Conservation (phyloP, 2,888 invertebrate genomes). For the Fragum fragum region DNA sequence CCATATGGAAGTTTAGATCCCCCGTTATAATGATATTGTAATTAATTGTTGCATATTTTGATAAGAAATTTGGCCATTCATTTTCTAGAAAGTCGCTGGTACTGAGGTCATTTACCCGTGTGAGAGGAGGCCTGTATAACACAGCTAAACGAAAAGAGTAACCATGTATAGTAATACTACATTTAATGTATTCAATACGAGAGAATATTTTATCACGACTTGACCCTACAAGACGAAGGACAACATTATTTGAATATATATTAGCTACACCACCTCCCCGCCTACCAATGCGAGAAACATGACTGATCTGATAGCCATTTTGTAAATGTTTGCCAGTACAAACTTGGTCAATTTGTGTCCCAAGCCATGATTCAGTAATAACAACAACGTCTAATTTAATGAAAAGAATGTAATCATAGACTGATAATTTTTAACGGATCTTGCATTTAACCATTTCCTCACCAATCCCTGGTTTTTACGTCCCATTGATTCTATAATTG, state of each 20-base stretch:
- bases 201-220: slow-evolving; percentile 31
- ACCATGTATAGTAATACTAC: neutral
- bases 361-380: slow-evolving; percentile 49
- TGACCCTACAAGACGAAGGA: slow-evolving; percentile 18
- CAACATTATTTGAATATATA: slow-evolving; percentile 26
- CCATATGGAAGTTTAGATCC: slow-evolving; percentile 45
- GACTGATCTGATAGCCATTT: slow-evolving; percentile 30
- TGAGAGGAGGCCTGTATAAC: neutral
- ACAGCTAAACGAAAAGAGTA: slow-evolving; percentile 21
- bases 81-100: slow-evolving; percentile 25
- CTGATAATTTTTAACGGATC: slow-evolving; percentile 45
- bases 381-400: slow-evolving; percentile 39
- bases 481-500: no score
- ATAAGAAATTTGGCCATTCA: slow-evolving; percentile 39
- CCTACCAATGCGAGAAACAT: slow-evolving; percentile 32
- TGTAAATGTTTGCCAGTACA: slow-evolving; percentile 36
- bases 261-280: slow-evolving; percentile 35
- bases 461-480: no score
- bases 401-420: slow-evolving; percentile 35
- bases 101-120: neutral
- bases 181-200: slow-evolving; percentile 23
- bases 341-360: slow-evolving; percentile 37
- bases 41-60: slow-evolving; percentile 35
- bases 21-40: slow-evolving; percentile 43
- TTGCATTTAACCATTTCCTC: no score